Conservation (phyloP, 1,140 invertebrate species). For the Trichogramma pretiosum region DNA sequence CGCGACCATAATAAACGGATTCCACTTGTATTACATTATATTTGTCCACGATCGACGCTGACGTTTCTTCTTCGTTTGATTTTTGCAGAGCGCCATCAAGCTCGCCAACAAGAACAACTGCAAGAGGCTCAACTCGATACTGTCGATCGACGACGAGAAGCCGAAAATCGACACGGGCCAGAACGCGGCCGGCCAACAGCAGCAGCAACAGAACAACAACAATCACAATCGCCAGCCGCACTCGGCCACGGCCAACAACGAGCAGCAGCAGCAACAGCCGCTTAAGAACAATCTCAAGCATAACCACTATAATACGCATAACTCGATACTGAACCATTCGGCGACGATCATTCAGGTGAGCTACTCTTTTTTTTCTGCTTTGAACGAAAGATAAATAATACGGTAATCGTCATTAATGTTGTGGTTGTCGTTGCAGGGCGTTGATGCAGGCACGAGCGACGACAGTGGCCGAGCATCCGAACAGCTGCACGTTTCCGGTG, state of each 20-base stretch:
- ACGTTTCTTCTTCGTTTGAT: constrained; percentile 22
- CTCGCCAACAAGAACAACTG: constrained; percentile 51
- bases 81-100: constrained; percentile 51
- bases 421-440: constrained; percentile 47
- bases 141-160: constrained; percentile 50
- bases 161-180: constrained; percentile 52
- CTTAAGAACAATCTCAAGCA: constrained; percentile 46
- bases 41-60: too few species aligned
- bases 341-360: constrained; percentile 41
- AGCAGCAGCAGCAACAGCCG: constrained; percentile 43
- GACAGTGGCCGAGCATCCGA: constrained; percentile 68
- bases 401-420: too few species aligned
- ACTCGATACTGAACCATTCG: constrained; percentile 45
- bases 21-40: too few species aligned
- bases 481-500: constrained; percentile 63
- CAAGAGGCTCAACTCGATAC: constrained; percentile 45
- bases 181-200: too few species aligned
- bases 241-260: constrained; percentile 49
- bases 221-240: constrained; percentile 50
- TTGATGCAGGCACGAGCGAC: constrained; percentile 69
- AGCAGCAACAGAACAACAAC: constrained; percentile 43
- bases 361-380: neutral
- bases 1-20: too few species aligned
- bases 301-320: constrained; percentile 43
- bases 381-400: too few species aligned